These are phyloP conservation scores for Silvanus unidentatus DNA, from an alignment of 2,888 invertebrate genomes.

Conservation along the genomic window DNA sequence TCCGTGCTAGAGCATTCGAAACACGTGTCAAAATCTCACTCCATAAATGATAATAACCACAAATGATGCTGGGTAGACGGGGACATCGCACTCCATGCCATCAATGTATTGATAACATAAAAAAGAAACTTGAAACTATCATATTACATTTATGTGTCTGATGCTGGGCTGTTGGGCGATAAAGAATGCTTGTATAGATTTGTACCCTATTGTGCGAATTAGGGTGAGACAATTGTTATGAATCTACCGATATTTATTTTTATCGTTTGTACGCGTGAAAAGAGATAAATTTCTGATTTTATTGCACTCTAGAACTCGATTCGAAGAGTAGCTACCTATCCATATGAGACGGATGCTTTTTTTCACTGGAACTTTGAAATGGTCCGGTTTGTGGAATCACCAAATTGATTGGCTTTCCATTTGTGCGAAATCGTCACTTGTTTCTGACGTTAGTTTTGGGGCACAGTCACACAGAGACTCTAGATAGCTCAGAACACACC, in stretches of 20 bases:
- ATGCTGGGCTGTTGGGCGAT: constrained; percentile 9
- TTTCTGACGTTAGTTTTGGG: too few relatives aligned
- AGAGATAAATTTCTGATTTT: too few relatives aligned
- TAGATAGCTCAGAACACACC: too few relatives aligned
- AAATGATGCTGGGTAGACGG: constrained; percentile 14
- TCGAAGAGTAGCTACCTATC: too few relatives aligned
- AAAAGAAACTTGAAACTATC: constrained; percentile 21
- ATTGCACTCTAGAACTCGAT: too few relatives aligned
- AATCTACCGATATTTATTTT: constrained; percentile 11
- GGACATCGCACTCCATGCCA: constrained; percentile 9
- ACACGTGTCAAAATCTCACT: constrained; percentile 29
- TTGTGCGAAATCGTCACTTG: too few relatives aligned
- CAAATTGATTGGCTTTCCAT: too few relatives aligned
- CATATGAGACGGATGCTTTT: too few relatives aligned
- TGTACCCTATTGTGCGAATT: constrained; percentile 24
- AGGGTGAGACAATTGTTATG: constrained; percentile 11
- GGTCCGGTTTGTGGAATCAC: too few relatives aligned
- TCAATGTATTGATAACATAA: constrained; percentile 20
- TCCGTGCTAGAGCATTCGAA: constrained; percentile 25
- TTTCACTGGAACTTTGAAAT: too few relatives aligned
- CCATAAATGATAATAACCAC: constrained; percentile 23
- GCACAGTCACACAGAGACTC: too few relatives aligned
- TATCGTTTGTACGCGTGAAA: constrained; percentile 1
- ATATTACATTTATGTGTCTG: constrained; percentile 21
- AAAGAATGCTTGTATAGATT: constrained; percentile 19